Evolutionary conservation across 37 sponge, comb jelly and placozoan genomes (phyloP), one percentile per base, ranked within the genome.

Genomic region (Chondrilla cf. caribensis): DNA sequence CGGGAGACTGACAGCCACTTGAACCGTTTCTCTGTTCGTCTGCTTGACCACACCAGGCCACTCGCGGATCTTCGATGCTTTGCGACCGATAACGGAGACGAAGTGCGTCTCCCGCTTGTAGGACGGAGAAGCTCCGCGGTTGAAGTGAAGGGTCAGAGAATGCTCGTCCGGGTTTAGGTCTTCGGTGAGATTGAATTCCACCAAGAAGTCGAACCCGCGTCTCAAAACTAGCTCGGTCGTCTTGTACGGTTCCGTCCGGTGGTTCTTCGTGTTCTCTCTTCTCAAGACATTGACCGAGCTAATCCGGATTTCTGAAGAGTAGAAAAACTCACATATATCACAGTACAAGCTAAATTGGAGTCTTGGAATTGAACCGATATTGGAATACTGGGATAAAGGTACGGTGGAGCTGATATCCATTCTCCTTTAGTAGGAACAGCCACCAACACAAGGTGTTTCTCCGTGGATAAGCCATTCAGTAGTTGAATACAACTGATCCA

Each of bases 121-220:
- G 15, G 76, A 37, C 3, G 76, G 76, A 21, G 38, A n/a, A 24
- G 43, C 2, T 38, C 76, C 76, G 43, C 76, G 44, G 7, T 15
- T 37, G 76, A 73, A 73, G 76, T 73, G 41, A n/a, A 73, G n/a
- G 25, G 17, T 37, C 44, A 73, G 41, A 2, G 44, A 25, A 43
- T 73, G 76, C 25, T 42, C n/a, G 44, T 73, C 76, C 2, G 76
- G 76, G 25, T 73, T 42, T 37, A 73, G 41, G 2, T 73, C 76
- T 3, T 73, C 76, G 18, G 44, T 8, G 19, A 73, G 76, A 5
- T 73, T 32, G 76, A 73, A 73, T 15, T 39, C 25, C 44, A 39
- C 25, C 0, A 73, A 43, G 18, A 42, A 39, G 44, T 73, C 76
- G 76, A 73, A 73, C 0, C 76, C 76, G 22, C 76, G 41, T 25